A percentile compares a stretch with the other conserved stretches of the same genome.
phyloP scores from a whole-genome alignment of 2,888 invertebrate species.

The Spilarctia lutea region DNA sequence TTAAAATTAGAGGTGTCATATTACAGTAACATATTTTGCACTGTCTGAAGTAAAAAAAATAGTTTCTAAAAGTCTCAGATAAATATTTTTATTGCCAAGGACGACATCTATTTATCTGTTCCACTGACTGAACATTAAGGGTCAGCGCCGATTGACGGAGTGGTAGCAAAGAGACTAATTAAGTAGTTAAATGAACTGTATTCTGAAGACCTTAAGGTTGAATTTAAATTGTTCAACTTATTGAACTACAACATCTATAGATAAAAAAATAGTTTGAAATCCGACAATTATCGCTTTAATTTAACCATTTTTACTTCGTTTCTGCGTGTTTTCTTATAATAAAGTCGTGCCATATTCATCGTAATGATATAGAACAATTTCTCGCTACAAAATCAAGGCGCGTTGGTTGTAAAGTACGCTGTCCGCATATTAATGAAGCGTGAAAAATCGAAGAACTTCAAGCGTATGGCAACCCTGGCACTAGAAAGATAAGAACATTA shows the following conservation, averaged over 20 bases:
- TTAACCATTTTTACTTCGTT: not conserved
- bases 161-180: too few species aligned
- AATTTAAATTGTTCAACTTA: too few species aligned
- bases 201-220: too few species aligned
- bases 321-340: not conserved
- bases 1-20: not conserved
- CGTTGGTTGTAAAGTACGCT: not conserved
- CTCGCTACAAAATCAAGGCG: not conserved
- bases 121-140: not conserved
- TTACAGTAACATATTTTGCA: too few species aligned
- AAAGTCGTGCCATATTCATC: not conserved
- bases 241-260: too few species aligned
- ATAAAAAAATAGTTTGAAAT: not conserved
- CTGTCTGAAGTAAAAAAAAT: not conserved
- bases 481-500: not conserved
- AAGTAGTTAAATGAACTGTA: too few species aligned
- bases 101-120: not conserved
- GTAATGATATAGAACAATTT: not conserved
- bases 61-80: not conserved
- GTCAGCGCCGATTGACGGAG: too few species aligned
- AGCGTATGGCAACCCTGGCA: not conserved
- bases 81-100: not conserved
- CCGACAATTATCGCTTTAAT: not conserved
- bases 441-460: constrained; percentile 5
- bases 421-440: constrained; percentile 9